Base-by-base conservation (phyloP, 2,888 invertebrate species). In the Caenorhabditis parvicauda region DNA sequence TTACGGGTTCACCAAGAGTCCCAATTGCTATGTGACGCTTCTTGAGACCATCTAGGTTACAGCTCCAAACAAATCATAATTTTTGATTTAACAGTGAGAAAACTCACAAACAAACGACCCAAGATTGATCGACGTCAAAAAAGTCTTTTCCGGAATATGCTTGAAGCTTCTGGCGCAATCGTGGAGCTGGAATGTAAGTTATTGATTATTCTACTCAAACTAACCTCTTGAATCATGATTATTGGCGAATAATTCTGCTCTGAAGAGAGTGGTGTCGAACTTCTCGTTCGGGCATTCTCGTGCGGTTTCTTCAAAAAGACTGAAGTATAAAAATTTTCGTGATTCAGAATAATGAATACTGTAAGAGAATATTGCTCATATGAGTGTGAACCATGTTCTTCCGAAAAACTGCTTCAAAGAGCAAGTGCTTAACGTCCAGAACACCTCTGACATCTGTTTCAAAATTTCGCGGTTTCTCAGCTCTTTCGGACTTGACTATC, bases 351-450 rank as follows among this genome's bases (percentile, higher is more conserved):
- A n/a, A n/a, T n/a, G n/a, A n/a, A n/a, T 24, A 72, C 72, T 54
- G 61, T 29, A 55, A 14, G 12, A 72, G 24, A 27, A 72, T 62
- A 1, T 54, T 60, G 28, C 64, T 61, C 32, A 73, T 51, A 28
- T 66, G 57, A n/a, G 62, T 62, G 50, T 67, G 63, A 7, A 43
- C 38, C 43, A 65, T 60, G 42, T 74, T 60, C 35, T 65, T 44
- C n/a, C 59, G 54, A 17, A 75, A 57, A 37, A 58, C 49, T 5
- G 67, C 69, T 27, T 55, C 47, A 14, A 66, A 57, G 19, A 75
- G 46, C 35, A 75, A 42, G 53, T 73, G 72, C n/a, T 73, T 59
- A 6, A 75, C 67, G 47, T 75, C 75, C 54, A 73, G 59, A 21
- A 57, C 19, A 2, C 70, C 75, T 3, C 75, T 67, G 32, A 73